phyloP scores from a whole-genome alignment of 1,140 invertebrate genomes.

The Pachypsylla venusta region DNA sequence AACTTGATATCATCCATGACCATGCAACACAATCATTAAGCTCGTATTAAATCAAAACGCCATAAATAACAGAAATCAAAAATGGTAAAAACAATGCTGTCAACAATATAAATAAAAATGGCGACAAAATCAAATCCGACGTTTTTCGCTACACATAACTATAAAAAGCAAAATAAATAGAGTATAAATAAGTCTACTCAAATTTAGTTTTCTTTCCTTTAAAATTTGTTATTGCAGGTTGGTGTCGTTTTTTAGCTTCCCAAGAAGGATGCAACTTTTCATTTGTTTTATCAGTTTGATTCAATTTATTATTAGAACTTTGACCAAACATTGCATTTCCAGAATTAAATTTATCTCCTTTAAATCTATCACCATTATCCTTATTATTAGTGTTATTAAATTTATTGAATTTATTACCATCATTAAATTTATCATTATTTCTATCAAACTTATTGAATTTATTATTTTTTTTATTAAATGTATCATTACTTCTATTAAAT shows the following conservation, averaged over 20 bases:
- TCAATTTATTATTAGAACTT: neutral
- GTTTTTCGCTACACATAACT: too few relatives aligned
- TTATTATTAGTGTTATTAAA: too few relatives aligned
- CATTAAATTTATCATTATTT: neutral
- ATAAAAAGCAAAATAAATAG: too few relatives aligned
- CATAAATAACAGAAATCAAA: too few relatives aligned
- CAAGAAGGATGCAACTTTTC: slow-evolving; percentile 2
- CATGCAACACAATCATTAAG: too few relatives aligned
- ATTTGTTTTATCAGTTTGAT: neutral
- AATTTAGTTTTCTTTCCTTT: neutral
- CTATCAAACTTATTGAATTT: neutral
- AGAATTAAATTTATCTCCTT: neutral
- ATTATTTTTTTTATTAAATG: neutral
- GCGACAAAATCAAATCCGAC: too few relatives aligned
- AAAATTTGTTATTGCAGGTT: neutral
- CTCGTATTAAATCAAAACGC: too few relatives aligned
- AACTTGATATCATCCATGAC: too few relatives aligned
- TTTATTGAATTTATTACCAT: slow-evolving; percentile 8
- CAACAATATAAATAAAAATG: too few relatives aligned
- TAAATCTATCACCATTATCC: too few relatives aligned
- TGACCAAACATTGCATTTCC: neutral
- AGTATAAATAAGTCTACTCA: too few relatives aligned
- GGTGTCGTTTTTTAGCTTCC: slow-evolving; percentile 6
- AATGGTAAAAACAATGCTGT: too few relatives aligned
- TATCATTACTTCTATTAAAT: neutral